Percentiles rank a stretch among this genome's conserved stretches.
These are phyloP conservation scores for Lethenteron camtschaticum DNA, from an alignment of 2,113 vertebrate genomes.

Conservation along the genomic window DNA sequence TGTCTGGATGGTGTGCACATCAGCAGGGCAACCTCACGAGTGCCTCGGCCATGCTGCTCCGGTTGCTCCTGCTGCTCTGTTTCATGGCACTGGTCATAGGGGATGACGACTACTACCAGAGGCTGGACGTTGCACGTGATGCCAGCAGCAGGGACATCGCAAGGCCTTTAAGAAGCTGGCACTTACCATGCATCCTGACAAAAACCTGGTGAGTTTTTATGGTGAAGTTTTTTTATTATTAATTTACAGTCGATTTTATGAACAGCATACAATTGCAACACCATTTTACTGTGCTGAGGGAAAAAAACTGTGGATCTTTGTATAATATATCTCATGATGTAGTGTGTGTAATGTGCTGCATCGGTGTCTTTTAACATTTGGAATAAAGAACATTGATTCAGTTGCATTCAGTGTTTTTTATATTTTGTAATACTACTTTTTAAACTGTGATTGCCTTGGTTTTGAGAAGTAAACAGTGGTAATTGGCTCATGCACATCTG, in stretches of 20 bases:
- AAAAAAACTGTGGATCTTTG: not conserved
- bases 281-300: not conserved
- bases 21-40: too few species aligned
- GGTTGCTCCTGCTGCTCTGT: too few species aligned
- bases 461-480: too few species aligned
- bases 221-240: constrained; percentile 1
- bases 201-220: constrained; percentile 55
- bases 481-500: too few species aligned
- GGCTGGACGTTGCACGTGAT: constrained; percentile 58
- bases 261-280: not conserved
- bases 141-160: constrained; percentile 73
- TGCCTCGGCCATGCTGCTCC: too few species aligned
- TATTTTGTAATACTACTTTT: too few species aligned
- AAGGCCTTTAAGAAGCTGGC: constrained; percentile 89
- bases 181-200: constrained; percentile 87
- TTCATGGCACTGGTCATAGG: too few species aligned
- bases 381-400: not conserved
- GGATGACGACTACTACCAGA: constrained; percentile 51
- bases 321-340: not conserved
- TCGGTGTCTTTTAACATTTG: not conserved
- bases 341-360: not conserved
- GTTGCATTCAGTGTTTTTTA: too few species aligned
- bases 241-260: not conserved
- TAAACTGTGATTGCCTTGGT: too few species aligned
- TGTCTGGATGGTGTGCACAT: too few species aligned